Evolutionary conservation across 2,888 invertebrate genomes (phyloP).

Genomic region (Ophonus ardosiacus): DNA sequence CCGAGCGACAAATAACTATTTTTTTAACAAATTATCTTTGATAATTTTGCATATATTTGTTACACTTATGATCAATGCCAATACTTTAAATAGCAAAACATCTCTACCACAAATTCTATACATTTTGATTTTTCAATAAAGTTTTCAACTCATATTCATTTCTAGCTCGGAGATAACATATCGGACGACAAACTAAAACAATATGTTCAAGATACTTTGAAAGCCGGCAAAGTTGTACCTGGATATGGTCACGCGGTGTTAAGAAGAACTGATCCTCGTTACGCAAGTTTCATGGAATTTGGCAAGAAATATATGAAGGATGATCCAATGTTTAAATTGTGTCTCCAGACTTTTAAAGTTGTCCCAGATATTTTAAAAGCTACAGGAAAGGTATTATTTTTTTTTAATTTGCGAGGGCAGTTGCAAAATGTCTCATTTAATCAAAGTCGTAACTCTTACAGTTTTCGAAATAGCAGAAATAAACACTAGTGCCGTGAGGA

Average conservation of each 20-base stretch:
- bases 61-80: too few relatives aligned
- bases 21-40: too few relatives aligned
- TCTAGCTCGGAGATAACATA: conserved; percentile 79
- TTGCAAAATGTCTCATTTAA: too few relatives aligned
- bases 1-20: too few relatives aligned
- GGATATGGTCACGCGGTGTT: conserved; percentile 95
- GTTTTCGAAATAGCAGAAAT: too few relatives aligned
- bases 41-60: too few relatives aligned
- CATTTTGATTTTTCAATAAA: too few relatives aligned
- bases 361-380: conserved; percentile 89
- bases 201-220: conserved; percentile 79
- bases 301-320: conserved; percentile 90
- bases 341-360: conserved; percentile 89
- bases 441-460: too few relatives aligned
- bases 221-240: conserved; percentile 92
- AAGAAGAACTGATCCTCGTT: conserved; percentile 90
- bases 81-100: too few relatives aligned
- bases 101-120: too few relatives aligned
- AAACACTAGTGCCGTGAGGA: too few relatives aligned
- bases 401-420: too few relatives aligned
- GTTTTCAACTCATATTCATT: conserved; percentile 69
- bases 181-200: conserved; percentile 83
- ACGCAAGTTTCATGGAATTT: conserved; percentile 91
- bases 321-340: conserved; percentile 88
- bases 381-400: conserved; percentile 85